Conservation (phyloP, 2,797 vertebrate species). For the Sebastes glaucus region DNA sequence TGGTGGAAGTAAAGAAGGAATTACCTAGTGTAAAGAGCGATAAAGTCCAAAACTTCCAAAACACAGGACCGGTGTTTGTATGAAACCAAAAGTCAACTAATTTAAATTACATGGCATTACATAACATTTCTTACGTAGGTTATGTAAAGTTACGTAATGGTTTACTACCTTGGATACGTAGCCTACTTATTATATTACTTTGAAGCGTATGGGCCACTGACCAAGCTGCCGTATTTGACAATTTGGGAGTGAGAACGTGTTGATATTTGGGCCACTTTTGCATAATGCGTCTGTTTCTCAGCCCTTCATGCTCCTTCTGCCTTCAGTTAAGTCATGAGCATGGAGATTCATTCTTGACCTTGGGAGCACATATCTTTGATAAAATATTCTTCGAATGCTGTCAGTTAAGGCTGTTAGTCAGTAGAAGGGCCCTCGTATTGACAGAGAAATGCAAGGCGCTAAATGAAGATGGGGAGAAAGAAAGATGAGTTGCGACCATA, state of each 20-base stretch:
- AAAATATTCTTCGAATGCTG: neutral
- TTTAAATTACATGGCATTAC: neutral
- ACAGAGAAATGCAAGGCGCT: neutral
- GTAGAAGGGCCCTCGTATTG: neutral
- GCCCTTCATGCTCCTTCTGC: neutral
- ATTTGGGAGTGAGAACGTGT: fast-evolving
- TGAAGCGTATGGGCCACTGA: too few relatives aligned
- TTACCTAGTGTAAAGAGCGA: neutral
- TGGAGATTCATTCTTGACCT: neutral
- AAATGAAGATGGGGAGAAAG: neutral
- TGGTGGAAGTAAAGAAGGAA: neutral
- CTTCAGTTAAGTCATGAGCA: neutral
- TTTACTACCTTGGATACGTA: too few relatives aligned
- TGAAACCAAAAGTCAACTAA: neutral
- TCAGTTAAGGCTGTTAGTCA: neutral
- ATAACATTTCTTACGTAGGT: neutral
- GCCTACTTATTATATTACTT: neutral
- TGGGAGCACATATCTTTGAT: neutral
- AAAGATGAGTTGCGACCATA: neutral
- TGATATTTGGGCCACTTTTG: neutral
- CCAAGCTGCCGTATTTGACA: too few relatives aligned
- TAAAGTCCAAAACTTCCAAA: neutral
- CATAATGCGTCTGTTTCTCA: neutral
- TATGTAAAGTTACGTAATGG: too few relatives aligned
- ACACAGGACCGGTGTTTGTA: neutral